Percentiles rank a stretch among this genome's conserved stretches.
Evolutionary conservation across 2,797 vertebrate species (phyloP).

Genomic region (Macropodus opercularis): DNA sequence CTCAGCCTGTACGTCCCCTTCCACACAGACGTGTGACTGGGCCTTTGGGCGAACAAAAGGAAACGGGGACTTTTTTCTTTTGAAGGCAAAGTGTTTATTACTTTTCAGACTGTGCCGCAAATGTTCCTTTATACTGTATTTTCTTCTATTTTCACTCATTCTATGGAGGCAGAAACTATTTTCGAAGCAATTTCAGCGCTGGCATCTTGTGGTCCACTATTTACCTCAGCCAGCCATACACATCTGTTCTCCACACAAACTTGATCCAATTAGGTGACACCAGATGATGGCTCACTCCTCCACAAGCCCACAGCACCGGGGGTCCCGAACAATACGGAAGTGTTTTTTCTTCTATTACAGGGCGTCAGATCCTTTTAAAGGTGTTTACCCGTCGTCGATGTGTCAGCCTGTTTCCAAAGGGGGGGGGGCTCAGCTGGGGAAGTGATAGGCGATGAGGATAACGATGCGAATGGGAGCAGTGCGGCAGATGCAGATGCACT

Average conservation of each 20-base stretch:
- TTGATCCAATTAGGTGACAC: slow-evolving; percentile 75
- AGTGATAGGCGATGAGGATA: slow-evolving; percentile 66
- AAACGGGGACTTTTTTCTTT: slow-evolving; percentile 39
- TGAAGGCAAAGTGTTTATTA: slow-evolving; percentile 63
- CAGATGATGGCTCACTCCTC: slow-evolving; percentile 73
- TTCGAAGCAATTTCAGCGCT: slow-evolving; percentile 67
- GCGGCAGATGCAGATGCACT: slow-evolving; percentile 71
- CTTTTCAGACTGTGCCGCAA: slow-evolving; percentile 45
- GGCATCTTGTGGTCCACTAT: slow-evolving; percentile 67
- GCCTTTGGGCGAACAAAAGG: slow-evolving; percentile 35
- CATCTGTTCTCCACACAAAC: slow-evolving; percentile 71
- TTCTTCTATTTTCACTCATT: slow-evolving; percentile 44
- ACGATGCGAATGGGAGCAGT: slow-evolving; percentile 65
- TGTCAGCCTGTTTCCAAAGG: slow-evolving; percentile 69
- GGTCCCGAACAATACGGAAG: slow-evolving; percentile 70
- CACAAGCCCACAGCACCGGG: slow-evolving; percentile 62
- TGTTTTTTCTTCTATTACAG: slow-evolving; percentile 67
- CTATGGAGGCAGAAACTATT: slow-evolving; percentile 57
- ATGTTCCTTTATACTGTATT: slow-evolving; percentile 59
- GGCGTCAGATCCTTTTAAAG: slow-evolving; percentile 77
- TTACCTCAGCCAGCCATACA: slow-evolving; percentile 64
- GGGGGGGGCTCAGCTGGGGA: slow-evolving; percentile 68
- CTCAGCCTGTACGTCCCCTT: slow-evolving; percentile 20
- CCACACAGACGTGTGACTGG: slow-evolving; percentile 15
- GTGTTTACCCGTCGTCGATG: slow-evolving; percentile 68